Evolutionary conservation across 2,797 vertebrate genomes (phyloP).

Genomic region (Leptodactylus fallax): DNA sequence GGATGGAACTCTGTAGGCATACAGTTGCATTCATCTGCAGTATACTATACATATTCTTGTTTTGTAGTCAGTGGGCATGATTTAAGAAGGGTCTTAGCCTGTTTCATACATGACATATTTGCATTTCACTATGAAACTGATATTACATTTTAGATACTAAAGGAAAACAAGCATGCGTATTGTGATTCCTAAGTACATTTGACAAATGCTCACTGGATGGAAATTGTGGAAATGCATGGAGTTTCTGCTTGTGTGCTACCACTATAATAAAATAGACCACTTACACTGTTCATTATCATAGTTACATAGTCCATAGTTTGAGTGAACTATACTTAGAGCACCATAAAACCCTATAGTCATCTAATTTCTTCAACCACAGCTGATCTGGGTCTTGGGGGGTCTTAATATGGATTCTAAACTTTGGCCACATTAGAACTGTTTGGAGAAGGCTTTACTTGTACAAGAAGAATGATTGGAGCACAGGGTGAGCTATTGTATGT

Average conservation of each 20-base stretch:
- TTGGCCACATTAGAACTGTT: too few relatives aligned
- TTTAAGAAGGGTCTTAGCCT: neutral
- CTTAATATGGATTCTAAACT: too few relatives aligned
- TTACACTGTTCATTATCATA: neutral
- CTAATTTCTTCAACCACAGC: too few relatives aligned
- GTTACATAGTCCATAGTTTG: neutral
- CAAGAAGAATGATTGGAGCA: too few relatives aligned
- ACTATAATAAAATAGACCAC: neutral
- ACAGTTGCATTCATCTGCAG: neutral
- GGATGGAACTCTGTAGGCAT: neutral
- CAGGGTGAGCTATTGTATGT: too few relatives aligned
- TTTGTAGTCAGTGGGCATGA: neutral
- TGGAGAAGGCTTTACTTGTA: too few relatives aligned
- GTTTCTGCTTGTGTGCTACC: neutral
- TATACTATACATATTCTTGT: too few relatives aligned
- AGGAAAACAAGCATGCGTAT: constrained; percentile 6
- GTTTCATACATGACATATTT: too few relatives aligned
- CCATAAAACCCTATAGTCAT: too few relatives aligned
- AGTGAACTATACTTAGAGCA: neutral
- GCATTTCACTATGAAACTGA: neutral
- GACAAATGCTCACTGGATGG: neutral
- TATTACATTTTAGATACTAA: neutral
- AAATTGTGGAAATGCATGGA: neutral
- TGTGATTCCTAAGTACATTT: neutral
- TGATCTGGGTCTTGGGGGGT: too few relatives aligned